Base-by-base conservation (phyloP, 2,888 invertebrate genomes). In the Labia minor region DNA sequence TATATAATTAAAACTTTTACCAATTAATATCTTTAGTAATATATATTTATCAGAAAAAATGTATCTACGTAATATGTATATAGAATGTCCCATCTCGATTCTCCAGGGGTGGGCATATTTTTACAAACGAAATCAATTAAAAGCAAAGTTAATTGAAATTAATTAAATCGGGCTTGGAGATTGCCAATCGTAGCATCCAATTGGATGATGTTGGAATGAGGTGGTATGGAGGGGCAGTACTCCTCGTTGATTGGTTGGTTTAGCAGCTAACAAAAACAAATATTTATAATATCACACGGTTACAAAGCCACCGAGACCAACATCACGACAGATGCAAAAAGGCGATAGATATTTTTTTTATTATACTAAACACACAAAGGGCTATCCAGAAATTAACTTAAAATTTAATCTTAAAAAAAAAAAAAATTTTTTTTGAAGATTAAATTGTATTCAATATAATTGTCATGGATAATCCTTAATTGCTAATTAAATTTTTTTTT, bases 81-180 rank as follows among this genome's bases (percentile, higher is more conserved):
- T n/a, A n/a, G n/a, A n/a, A n/a, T n/a, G n/a, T n/a, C 49, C n/a
- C 49, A 10, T 49, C 49, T 49, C 49, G n/a, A 16, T 16, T 16
- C 14, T 2, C 3, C 49, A 10, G n/a, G 49, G 49, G 49, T 49
- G 49, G 16, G 49, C 49, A 49, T 49, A 49, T 49, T 49, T 49
- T 33, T 49, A 4, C 49, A 49, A 49, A 49, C 49, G 49, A 49
- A 49, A 49, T 49, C 49, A 49, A 49, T 49, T 49, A 49, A 49
- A 49, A 49, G 49, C 49, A 49, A 49, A 49, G 49, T 49, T 49
- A 49, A 49, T 49, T 49, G 49, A 49, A 49, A 49, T 49, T 49
- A 49, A 49, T 49, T 49, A 49, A 49, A 49, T 49, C 49, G 49
- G 16, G 49, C 16, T 49, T 49, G n/a, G 49, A 49, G 49, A 49